Base-by-base conservation (phyloP, 1,140 invertebrate genomes). In the Dreissena polymorpha region DNA sequence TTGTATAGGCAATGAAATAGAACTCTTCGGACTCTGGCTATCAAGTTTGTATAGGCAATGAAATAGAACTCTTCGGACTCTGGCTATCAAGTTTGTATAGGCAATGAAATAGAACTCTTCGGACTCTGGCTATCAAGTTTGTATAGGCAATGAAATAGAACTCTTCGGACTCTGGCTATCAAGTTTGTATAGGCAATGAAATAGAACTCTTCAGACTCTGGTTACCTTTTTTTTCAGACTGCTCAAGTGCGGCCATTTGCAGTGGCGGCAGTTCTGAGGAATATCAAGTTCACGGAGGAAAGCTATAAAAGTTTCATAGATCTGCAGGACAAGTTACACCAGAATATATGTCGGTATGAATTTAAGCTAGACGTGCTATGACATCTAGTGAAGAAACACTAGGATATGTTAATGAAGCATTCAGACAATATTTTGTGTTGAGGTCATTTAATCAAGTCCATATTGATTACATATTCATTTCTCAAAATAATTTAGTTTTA, bases 291-390 rank as follows among this genome's bases (percentile, higher is more conserved):
- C 85, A 97, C 95, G 51, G 94, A 96, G 91, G 90, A 91, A 12
- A 87, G 86, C 23, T 94, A 94, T 80, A 91, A 92, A 49, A 94
- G 93, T 83, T 94, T 94, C 89, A 95, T 95, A 82, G 95, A 99
- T 93, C 94, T 99, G 27, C 99, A 99, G 95, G 99, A 99, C 88
- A 99, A 99, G 94, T 94, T 99, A 50, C 99, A 99, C 94, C 98
- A 99, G 91, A 99, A 99, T 93, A 96, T 99, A 88, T 98, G 98
- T 91, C 95, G 98, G 91, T 92, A 73, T 78, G 83, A 39, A 39
- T 39, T 39, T 39, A 8, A 39, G 39, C 39, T 8, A 39, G 39
- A 5, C 2, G 39, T 10, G 10, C 60, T 63, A 63, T 5, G 10
- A 2, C 10, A n/a, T 25, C 10, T 25, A 63, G 3, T 63, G 7